Conservation (phyloP, 2,113 vertebrate species). For the Neolamprologus hecqui region DNA sequence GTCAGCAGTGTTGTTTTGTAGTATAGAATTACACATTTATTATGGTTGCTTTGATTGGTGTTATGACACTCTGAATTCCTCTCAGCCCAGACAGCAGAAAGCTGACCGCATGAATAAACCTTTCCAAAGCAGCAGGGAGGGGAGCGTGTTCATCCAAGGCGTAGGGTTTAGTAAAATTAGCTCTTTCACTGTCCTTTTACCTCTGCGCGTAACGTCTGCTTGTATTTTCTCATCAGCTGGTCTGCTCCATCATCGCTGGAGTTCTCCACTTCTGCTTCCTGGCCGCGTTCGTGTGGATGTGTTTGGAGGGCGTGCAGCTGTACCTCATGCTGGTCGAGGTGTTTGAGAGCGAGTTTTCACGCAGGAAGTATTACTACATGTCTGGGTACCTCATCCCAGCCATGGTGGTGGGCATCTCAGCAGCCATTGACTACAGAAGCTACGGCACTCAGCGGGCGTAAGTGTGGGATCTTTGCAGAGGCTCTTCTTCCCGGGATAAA, state of each 20-base stretch:
- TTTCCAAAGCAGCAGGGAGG: not conserved
- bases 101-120: not conserved
- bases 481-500: not conserved
- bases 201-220: not conserved
- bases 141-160: not conserved
- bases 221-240: constrained; percentile 73
- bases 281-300: constrained; percentile 98
- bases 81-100: not conserved
- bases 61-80: not conserved
- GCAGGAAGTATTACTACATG: constrained; percentile 93
- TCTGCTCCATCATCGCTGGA: constrained; percentile 92
- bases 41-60: not conserved
- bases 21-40: not conserved
- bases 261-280: constrained; percentile 97
- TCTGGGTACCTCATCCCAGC: constrained; percentile 93
- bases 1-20: not conserved
- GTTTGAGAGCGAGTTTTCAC: constrained; percentile 97
- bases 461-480: constrained; percentile 69
- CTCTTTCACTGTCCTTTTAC: not conserved
- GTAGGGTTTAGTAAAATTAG: not conserved
- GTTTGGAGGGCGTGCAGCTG: constrained; percentile 95
- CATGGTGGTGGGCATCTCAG: constrained; percentile 89
- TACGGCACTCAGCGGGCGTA: constrained; percentile 92
- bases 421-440: constrained; percentile 94
- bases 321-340: constrained; percentile 98